Percentiles rank a stretch among this genome's conserved stretches.
Conservation (phyloP, 1,140 invertebrate genomes). For the Drosophila murphyi region DNA sequence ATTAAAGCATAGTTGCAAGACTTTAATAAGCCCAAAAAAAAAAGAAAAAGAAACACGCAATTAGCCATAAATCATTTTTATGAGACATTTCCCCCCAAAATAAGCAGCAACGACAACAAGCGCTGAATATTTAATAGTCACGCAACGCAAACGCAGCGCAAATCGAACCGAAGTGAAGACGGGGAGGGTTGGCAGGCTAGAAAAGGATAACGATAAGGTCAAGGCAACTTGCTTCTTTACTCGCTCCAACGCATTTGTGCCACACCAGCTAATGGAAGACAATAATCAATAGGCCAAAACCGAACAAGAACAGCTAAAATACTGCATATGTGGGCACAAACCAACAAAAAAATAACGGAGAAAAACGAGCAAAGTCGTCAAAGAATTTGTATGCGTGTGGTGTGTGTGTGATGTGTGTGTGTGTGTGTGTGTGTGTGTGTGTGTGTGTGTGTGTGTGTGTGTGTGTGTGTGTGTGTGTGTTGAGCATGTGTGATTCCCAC, state of each 20-base stretch:
- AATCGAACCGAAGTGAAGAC: slow-evolving; percentile 9
- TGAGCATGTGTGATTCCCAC: slow-evolving; percentile 35
- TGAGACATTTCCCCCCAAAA: slow-evolving; percentile 57
- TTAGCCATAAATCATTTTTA: slow-evolving; percentile 75
- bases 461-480: slow-evolving; percentile 9
- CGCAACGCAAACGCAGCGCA: slow-evolving; percentile 52
- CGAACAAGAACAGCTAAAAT: not conserved
- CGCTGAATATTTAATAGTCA: slow-evolving; percentile 63
- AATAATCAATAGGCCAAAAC: slow-evolving; percentile 55
- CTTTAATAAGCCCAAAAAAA: slow-evolving; percentile 14
- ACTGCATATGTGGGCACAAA: not conserved
- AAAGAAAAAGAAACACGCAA: slow-evolving; percentile 34
- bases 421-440: slow-evolving; percentile 6
- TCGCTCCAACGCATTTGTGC: slow-evolving; percentile 6
- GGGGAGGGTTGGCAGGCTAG: slow-evolving; percentile 28
- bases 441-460: slow-evolving; percentile 4
- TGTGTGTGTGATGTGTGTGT: slow-evolving; percentile 9
- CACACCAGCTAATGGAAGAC: slow-evolving; percentile 31
- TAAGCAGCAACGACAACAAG: slow-evolving; percentile 19
- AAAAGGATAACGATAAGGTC: slow-evolving; percentile 52
- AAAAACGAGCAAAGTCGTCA: not conserved
- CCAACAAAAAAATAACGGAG: not conserved
- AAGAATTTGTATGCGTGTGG: not conserved
- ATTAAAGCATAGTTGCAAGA: not conserved
- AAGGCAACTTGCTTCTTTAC: slow-evolving; percentile 32